Base-by-base conservation (phyloP, 2,113 vertebrate species). In the Panthera leo region DNA sequence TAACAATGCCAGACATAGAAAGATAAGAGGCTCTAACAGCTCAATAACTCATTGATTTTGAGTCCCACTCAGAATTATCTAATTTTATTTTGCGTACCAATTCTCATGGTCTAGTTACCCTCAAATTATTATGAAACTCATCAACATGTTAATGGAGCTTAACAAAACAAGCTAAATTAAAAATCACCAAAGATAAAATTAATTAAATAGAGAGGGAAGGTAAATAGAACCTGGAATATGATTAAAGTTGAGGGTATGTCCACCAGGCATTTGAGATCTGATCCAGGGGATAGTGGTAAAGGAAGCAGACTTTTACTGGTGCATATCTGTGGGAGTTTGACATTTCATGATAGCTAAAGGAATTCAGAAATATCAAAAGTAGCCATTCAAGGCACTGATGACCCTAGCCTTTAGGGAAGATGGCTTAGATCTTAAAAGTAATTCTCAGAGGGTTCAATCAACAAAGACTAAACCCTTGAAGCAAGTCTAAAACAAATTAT, bases 11-110 rank as follows among this genome's bases (percentile, higher is more conserved):
- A 97, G 79, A n/a, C 31, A 39, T 34, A 53, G 63, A 71, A 89
- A 79, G 45, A 87, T 53, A 11, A 89, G 29, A 71, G 23, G 12
- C 5, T 84, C 21, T 82, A 83, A 86, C 2, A 80, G 58, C 18
- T 71, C 58, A 85, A 71, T 85, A 93, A 83, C 27, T 39, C 34
- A 78, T n/a, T 92, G n/a, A 86, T 83, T 97, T 45, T 89, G 65
- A 91, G 42, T 90, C 82, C 16, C 3, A 70, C 42, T 93, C 53
- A 70, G 55, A 4, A 61, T 53, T 80, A 91, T 5, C 42, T 71
- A 90, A 91, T 42, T 86, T 92, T 93, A 89, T 92, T 95, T 97
- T 79, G 53, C 18, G 84, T 25, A 79, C 2, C 48, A 87, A 85
- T 6, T 88, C 73, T 63, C 83, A 71, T 31, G 23, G 65, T 93